These are phyloP conservation scores for Chelon labrosus DNA, from an alignment of 2,797 vertebrate genomes.

Conservation along the genomic window DNA sequence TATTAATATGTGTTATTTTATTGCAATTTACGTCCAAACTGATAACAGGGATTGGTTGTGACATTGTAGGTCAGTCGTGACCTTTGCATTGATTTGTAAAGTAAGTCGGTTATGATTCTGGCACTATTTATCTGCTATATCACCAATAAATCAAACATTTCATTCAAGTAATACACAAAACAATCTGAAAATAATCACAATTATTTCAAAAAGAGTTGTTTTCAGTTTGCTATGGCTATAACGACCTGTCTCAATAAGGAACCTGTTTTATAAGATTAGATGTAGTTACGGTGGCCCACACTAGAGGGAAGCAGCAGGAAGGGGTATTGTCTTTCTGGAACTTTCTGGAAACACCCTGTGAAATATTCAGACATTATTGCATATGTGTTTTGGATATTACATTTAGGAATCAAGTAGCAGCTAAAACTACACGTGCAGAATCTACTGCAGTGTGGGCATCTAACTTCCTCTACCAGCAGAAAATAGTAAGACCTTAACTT, in stretches of 20 bases:
- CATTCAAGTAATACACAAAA: background rate
- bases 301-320: constrained; percentile 64
- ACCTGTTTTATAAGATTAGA: background rate
- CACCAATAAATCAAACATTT: background rate
- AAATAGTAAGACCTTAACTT: constrained; percentile 17
- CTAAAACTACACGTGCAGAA: constrained; percentile 25
- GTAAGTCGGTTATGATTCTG: background rate
- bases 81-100: background rate
- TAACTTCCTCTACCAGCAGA: constrained; percentile 40
- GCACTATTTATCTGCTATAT: background rate
- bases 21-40: background rate
- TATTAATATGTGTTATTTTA: background rate
- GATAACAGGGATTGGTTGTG: background rate
- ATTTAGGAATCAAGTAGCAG: constrained; percentile 21
- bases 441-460: constrained; percentile 24
- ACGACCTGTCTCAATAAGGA: background rate
- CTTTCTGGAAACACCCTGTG: constrained; percentile 38
- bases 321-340: constrained; percentile 35
- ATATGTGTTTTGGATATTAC: background rate
- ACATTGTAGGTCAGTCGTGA: background rate
- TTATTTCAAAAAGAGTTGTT: background rate
- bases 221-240: background rate
- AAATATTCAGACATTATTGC: constrained; percentile 12
- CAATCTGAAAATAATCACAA: too few species aligned
- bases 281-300: constrained; percentile 45